These are phyloP conservation scores for Zingel zingel DNA, from an alignment of 2,113 vertebrate species.

Conservation along the genomic window DNA sequence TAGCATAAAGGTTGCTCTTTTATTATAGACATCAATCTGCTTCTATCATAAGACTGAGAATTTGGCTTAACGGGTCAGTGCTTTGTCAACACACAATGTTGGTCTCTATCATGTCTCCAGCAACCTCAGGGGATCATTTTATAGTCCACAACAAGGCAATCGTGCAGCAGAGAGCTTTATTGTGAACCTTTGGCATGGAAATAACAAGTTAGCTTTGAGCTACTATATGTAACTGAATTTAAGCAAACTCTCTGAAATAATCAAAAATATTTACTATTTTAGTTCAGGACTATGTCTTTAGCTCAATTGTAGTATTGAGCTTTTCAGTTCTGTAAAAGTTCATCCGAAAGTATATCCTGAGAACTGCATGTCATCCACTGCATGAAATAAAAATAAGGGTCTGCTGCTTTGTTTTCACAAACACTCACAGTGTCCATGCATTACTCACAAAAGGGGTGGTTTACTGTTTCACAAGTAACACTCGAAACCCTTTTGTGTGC, in stretches of 20 bases:
- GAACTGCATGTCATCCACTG: slow-evolving; percentile 43
- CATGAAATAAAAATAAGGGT: slow-evolving; percentile 48
- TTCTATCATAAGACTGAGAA: slow-evolving; percentile 37
- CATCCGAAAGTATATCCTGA: neutral
- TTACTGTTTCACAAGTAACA: slow-evolving; percentile 40
- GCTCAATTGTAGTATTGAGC: neutral
- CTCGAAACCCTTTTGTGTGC: slow-evolving; percentile 37
- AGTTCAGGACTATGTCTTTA: neutral
- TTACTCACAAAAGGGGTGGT: slow-evolving; percentile 52
- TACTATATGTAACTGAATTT: neutral
- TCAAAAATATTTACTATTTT: slow-evolving; percentile 13
- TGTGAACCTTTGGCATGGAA: slow-evolving; percentile 6
- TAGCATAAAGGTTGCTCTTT: slow-evolving; percentile 46
- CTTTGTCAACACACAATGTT: slow-evolving; percentile 11
- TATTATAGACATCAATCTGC: slow-evolving; percentile 31
- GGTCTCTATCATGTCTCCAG: slow-evolving; percentile 14
- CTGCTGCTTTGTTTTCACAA: slow-evolving; percentile 30
- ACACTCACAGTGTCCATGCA: slow-evolving; percentile 50
- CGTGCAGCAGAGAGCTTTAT: slow-evolving; percentile 8
- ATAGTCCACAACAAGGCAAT: slow-evolving; percentile 24
- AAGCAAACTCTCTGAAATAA: neutral
- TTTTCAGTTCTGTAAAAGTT: neutral
- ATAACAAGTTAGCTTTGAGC: slow-evolving; percentile 4
- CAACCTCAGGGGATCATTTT: slow-evolving; percentile 38
- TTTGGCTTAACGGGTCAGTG: slow-evolving; percentile 18